phyloP scores from a whole-genome alignment of 2,888 invertebrate species.

The Hartigia nigra region DNA sequence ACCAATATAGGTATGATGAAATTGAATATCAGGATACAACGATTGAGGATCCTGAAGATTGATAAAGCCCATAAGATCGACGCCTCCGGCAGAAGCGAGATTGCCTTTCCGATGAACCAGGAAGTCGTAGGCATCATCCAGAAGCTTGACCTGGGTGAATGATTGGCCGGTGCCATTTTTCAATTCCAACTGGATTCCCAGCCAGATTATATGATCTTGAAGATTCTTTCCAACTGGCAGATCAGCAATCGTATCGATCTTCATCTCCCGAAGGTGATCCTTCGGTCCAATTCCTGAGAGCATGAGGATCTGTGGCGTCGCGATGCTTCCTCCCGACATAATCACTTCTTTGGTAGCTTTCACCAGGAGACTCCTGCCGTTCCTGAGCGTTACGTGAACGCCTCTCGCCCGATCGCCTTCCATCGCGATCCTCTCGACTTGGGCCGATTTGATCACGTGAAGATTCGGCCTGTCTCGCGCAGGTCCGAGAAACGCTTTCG shows the following conservation, averaged over 20 bases:
- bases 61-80: constrained; percentile 70
- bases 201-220: constrained; percentile 68
- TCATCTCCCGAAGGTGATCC: constrained; percentile 66
- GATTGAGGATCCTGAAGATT: constrained; percentile 66
- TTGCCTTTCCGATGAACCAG: constrained; percentile 66
- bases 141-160: constrained; percentile 4
- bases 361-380: constrained; percentile 45
- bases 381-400: constrained; percentile 62
- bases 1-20: constrained; percentile 66
- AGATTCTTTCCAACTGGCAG: constrained; percentile 70
- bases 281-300: constrained; percentile 74
- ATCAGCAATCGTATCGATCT: constrained; percentile 65
- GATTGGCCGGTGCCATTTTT: constrained; percentile 30
- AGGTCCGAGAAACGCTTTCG: constrained; percentile 64
- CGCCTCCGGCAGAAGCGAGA: constrained; percentile 63
- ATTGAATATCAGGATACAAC: constrained; percentile 72
- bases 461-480: constrained; percentile 70
- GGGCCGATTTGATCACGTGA: constrained; percentile 70
- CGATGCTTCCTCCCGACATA: constrained; percentile 75
- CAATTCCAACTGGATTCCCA: constrained; percentile 36
- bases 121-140: constrained; percentile 59
- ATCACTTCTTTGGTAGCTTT: constrained; percentile 73
- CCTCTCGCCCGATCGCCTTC: constrained; percentile 62
- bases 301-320: constrained; percentile 76
- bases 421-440: constrained; percentile 70